Base-by-base conservation (phyloP, 1,140 invertebrate genomes). In the Ceratina calcarata region DNA sequence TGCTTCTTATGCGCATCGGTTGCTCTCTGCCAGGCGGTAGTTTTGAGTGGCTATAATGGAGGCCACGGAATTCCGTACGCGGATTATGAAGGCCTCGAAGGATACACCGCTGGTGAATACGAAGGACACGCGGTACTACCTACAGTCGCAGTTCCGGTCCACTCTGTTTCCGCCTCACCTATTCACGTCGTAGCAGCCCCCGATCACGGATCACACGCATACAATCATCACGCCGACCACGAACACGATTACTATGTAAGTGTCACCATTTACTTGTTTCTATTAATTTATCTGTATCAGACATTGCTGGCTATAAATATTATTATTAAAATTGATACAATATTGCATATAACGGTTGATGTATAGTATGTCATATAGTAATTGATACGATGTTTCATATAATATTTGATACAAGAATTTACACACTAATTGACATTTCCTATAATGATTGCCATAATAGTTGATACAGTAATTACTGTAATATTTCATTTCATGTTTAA, bases 241-340 rank as follows among this genome's bases (percentile, higher is more conserved):
- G 91, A 92, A 27, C 91, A 91, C 71, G 91, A 93, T 72, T 91
- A 91, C 76, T 91, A 91, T 76, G 90, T 91, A 77, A 91, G 89
- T 84, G 18, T 2, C 57, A 27, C 7, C 13, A 20, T 8, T 45
- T n/a, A 45, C 4, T n/a, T 45, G 3, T 45, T n/a, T n/a, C n/a
- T n/a, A n/a, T n/a, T n/a, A n/a, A n/a, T n/a, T 45, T 45, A 32
- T 32, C 27, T 32, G 6, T 6, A 45, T 45, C 7, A 45, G 8
- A 45, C 7, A 45, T 10, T 45, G 37, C 10, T 10, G 37, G 37
- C 37, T 45, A 45, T 45, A 45, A 45, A 45, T 10, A 8, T 10
- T 45, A 45, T 45, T 45, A 45, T 45, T 8, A 45, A 10, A 45
- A 45, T 45, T 45, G 37, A 45, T 10, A 7, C 6, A 45, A 45